A percentile compares a stretch with the other conserved stretches of the same genome.
Evolutionary conservation across 1,140 invertebrate genomes (phyloP).

Genomic region (Brachionus angularis): DNA sequence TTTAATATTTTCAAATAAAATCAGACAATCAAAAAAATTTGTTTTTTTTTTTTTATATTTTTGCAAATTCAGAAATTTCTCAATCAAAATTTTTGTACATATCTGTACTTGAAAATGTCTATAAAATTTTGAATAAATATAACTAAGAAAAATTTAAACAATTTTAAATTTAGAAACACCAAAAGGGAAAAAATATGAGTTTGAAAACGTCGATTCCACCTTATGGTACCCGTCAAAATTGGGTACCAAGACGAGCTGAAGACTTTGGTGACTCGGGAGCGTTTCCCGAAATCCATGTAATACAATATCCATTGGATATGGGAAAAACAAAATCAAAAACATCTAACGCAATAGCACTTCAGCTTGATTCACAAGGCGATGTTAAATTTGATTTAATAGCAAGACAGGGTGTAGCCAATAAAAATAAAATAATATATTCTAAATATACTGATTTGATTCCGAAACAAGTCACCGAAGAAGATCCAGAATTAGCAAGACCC

Average conservation of each 20-base stretch:
- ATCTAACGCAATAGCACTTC: conserved; percentile 85
- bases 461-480: conserved; percentile 82
- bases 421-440: conserved; percentile 83
- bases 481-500: conserved; percentile 77
- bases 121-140: too few relatives aligned
- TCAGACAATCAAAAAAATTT: too few relatives aligned
- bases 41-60: too few relatives aligned
- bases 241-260: conserved; percentile 79
- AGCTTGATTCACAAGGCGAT: conserved; percentile 78
- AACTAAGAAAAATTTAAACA: too few relatives aligned
- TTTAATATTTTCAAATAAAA: too few relatives aligned
- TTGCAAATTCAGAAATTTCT: too few relatives aligned
- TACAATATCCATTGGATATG: conserved; percentile 89
- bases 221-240: conserved; percentile 89
- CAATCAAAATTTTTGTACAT: too few relatives aligned
- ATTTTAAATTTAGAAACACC: too few relatives aligned
- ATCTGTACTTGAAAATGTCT: too few relatives aligned
- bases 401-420: conserved; percentile 86
- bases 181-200: conserved; percentile 20
- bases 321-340: conserved; percentile 59
- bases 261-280: conserved; percentile 90
- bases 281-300: conserved; percentile 94
- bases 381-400: conserved; percentile 95
- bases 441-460: conserved; percentile 88
- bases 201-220: conserved; percentile 64